These are phyloP conservation scores for Andrena bucephala DNA, from an alignment of 2,888 invertebrate genomes.

Conservation along the genomic window DNA sequence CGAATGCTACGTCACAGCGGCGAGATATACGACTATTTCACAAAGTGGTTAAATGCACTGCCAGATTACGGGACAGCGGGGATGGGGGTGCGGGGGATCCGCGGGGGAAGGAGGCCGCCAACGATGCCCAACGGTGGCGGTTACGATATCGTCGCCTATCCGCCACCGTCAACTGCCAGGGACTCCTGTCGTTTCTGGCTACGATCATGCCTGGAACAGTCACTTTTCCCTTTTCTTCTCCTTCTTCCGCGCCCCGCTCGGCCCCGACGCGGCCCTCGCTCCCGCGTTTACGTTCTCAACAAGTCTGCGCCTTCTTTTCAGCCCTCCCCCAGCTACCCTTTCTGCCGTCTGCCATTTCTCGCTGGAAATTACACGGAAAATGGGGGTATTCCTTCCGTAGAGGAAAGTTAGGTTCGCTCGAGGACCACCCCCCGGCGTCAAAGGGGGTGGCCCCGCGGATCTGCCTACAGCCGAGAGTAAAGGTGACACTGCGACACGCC, in stretches of 20 bases:
- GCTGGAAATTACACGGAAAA: slow-evolving; percentile 68
- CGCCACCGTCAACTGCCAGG: slow-evolving; percentile 44
- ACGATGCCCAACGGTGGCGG: slow-evolving; percentile 36
- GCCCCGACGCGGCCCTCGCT: slow-evolving; percentile 2
- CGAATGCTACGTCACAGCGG: slow-evolving; percentile 82
- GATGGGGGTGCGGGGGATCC: neutral
- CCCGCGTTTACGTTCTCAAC: slow-evolving; percentile 43
- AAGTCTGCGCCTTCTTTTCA: slow-evolving; percentile 39
- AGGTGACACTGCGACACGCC: slow-evolving; percentile 54
- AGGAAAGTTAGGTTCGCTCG: slow-evolving; percentile 47
- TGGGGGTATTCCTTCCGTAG: slow-evolving; percentile 50
- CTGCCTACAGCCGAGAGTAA: slow-evolving; percentile 57
- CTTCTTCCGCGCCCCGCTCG: slow-evolving; percentile 2
- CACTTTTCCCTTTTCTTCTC: slow-evolving; percentile 24
- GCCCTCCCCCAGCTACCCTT: slow-evolving; percentile 48
- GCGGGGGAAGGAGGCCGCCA: slow-evolving; percentile 17
- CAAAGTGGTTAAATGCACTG: slow-evolving; percentile 84
- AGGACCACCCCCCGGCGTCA: slow-evolving; percentile 17
- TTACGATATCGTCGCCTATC: slow-evolving; percentile 66
- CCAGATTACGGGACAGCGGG: slow-evolving; percentile 78
- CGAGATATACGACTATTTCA: slow-evolving; percentile 81
- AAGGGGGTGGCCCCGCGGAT: slow-evolving; percentile 30
- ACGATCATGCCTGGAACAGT: slow-evolving; percentile 41
- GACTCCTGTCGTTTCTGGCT: slow-evolving; percentile 24
- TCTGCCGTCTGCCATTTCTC: slow-evolving; percentile 63